Evolutionary conservation across 2,113 vertebrate genomes (phyloP).

Genomic region (Formicarius rufipectus): DNA sequence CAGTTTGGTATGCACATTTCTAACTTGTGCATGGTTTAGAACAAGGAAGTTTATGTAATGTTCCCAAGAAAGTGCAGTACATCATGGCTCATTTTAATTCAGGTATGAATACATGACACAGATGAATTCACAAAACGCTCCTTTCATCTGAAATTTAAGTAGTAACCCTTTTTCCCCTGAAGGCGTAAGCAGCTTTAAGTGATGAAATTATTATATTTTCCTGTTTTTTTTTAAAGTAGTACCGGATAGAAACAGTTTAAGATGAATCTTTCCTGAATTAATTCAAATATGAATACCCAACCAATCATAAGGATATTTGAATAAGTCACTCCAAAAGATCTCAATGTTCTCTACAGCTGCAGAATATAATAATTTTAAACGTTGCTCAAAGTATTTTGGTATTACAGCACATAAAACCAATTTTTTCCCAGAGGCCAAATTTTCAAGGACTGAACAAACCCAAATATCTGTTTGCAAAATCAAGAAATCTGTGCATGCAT

Average conservation of each 20-base stretch:
- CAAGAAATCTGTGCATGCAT: not conserved
- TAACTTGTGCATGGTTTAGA: slow-evolving; percentile 59
- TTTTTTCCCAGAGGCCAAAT: not conserved
- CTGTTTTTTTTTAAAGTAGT: slow-evolving; percentile 39
- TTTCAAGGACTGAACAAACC: not conserved
- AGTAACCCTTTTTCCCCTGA: slow-evolving; percentile 55
- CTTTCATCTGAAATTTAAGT: slow-evolving; percentile 74
- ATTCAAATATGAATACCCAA: not conserved
- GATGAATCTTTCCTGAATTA: slow-evolving; percentile 7
- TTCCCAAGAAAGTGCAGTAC: slow-evolving; percentile 67
- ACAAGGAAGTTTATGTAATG: slow-evolving; percentile 79
- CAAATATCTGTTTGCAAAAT: not conserved
- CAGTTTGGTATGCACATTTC: slow-evolving; percentile 69
- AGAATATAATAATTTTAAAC: not conserved
- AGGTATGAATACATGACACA: slow-evolving; percentile 76
- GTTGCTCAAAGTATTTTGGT: not conserved
- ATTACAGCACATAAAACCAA: not conserved
- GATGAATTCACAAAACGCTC: slow-evolving; percentile 79
- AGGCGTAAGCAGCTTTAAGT: slow-evolving; percentile 65
- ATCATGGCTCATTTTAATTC: slow-evolving; percentile 73
- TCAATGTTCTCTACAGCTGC: not conserved
- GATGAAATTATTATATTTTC: slow-evolving; percentile 60
- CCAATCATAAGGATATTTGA: not conserved
- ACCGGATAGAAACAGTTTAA: not conserved
- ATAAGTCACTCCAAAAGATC: slow-evolving; percentile 6